Conservation (phyloP, 1,140 invertebrate species). For the Orussus abietinus region DNA sequence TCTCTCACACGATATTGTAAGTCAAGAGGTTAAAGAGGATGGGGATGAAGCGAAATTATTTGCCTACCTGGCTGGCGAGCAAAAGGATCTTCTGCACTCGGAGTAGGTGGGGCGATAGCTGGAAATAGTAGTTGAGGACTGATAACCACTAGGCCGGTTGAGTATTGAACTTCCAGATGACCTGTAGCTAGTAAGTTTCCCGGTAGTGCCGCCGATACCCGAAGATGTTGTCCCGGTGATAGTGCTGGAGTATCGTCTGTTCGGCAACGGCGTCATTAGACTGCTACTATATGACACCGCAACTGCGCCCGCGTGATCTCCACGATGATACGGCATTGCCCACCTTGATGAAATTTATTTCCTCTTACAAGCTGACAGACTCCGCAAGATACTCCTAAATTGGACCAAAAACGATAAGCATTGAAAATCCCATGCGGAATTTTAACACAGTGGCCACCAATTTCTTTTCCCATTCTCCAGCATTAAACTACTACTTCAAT, state of each 20-base stretch:
- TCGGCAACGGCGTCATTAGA: constrained; percentile 45
- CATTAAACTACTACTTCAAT: no score
- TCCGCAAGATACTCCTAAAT: no score
- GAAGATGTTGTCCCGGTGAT: constrained; percentile 22
- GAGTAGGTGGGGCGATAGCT: constrained; percentile 26
- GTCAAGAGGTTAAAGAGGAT: constrained; percentile 15
- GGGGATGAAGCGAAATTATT: constrained; percentile 13
- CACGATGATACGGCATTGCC: constrained; percentile 46
- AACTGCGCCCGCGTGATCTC: constrained; percentile 43
- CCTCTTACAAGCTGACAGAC: no score
- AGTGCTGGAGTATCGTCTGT: constrained; percentile 35
- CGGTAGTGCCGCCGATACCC: constrained; percentile 10
- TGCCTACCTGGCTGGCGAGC: constrained; percentile 36
- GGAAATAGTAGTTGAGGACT: constrained; percentile 17
- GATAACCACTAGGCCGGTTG: constrained; percentile 27
- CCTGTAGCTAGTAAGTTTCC: constrained; percentile 31
- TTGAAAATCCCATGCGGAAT: no score
- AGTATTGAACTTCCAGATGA: constrained; percentile 19
- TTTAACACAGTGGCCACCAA: no score
- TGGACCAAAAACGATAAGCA: no score
- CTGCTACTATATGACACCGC: constrained; percentile 43
- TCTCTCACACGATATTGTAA: not conserved
- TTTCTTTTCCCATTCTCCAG: no score
- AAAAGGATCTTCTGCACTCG: constrained; percentile 25
- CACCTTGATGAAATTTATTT: not conserved